phyloP scores from a whole-genome alignment of 2,888 invertebrate species.

The Drosophila anomalata region DNA sequence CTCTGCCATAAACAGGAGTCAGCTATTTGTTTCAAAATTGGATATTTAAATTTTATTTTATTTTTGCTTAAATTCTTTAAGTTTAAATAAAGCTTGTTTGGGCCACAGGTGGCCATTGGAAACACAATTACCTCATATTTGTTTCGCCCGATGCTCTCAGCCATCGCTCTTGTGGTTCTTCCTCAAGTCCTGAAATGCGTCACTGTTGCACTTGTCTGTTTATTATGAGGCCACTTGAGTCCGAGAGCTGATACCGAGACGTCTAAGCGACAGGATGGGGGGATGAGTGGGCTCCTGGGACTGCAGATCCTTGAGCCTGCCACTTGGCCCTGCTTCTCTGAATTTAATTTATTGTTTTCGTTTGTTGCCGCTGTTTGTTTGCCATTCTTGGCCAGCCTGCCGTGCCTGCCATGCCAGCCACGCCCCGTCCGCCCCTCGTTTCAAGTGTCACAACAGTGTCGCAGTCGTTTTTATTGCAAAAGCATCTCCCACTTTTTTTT shows the following conservation, averaged over 20 bases:
- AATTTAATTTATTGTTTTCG: constrained; percentile 76
- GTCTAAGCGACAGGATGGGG: constrained; percentile 16
- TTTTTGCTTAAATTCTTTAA: neutral
- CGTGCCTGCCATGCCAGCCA: neutral
- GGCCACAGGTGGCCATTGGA: constrained; percentile 19
- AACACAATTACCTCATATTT: constrained; percentile 16
- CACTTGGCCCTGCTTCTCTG: constrained; percentile 48
- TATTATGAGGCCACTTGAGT: constrained; percentile 64
- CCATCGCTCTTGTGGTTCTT: constrained; percentile 11
- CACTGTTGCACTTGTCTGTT: constrained; percentile 63
- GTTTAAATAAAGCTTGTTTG: neutral
- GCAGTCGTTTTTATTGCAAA: constrained; percentile 67
- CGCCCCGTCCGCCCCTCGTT: constrained; percentile 19
- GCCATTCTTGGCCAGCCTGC: constrained; percentile 2
- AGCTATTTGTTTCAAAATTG: neutral
- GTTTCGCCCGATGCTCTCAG: neutral
- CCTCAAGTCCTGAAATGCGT: constrained; percentile 34
- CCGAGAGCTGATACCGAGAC: constrained; percentile 43
- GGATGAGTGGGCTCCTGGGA: constrained; percentile 19
- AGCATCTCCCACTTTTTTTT: constrained; percentile 34
- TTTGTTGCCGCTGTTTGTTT: constrained; percentile 34
- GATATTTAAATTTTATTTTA: neutral
- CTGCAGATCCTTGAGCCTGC: constrained; percentile 48
- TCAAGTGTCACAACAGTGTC: constrained; percentile 73
- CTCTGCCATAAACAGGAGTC: neutral